A percentile compares a stretch with the other conserved stretches of the same genome.
Conservation (phyloP, 2,888 invertebrate genomes). For the Cylloceria caligata region DNA sequence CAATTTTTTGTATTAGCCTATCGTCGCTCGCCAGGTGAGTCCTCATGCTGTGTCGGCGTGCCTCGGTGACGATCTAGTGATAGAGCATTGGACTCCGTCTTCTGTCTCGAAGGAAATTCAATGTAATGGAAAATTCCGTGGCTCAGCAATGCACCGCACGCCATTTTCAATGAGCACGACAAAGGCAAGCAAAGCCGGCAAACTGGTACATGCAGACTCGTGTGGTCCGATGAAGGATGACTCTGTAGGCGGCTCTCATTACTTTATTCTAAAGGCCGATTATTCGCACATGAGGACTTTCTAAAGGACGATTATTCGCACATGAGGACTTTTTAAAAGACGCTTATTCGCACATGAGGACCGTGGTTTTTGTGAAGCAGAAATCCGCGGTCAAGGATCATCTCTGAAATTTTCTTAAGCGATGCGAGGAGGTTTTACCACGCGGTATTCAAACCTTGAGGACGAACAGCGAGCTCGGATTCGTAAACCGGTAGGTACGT, state of each 20-base stretch:
- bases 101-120: constrained; percentile 62
- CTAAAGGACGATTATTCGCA: constrained; percentile 64
- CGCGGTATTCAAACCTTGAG: constrained; percentile 37
- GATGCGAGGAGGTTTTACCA: constrained; percentile 53
- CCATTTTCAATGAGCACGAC: constrained; percentile 57
- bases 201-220: constrained; percentile 66
- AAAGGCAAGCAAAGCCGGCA: constrained; percentile 49
- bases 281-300: too few species aligned
- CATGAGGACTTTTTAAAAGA: constrained; percentile 57
- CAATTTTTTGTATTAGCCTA: too few species aligned
- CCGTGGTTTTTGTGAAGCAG: constrained; percentile 26
- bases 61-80: too few species aligned
- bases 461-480: constrained; percentile 29
- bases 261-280: constrained; percentile 66
- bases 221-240: constrained; percentile 67
- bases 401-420: constrained; percentile 31
- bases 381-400: constrained; percentile 29
- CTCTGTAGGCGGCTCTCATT: constrained; percentile 52
- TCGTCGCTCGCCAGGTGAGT: too few species aligned
- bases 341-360: constrained; percentile 48
- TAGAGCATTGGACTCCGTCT: too few species aligned
- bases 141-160: constrained; percentile 56
- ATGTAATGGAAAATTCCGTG: too few species aligned
- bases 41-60: too few species aligned
- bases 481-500: background rate